These are phyloP conservation scores for Corynorhinus townsendii DNA, from an alignment of 2,113 vertebrate species.

Conservation along the genomic window DNA sequence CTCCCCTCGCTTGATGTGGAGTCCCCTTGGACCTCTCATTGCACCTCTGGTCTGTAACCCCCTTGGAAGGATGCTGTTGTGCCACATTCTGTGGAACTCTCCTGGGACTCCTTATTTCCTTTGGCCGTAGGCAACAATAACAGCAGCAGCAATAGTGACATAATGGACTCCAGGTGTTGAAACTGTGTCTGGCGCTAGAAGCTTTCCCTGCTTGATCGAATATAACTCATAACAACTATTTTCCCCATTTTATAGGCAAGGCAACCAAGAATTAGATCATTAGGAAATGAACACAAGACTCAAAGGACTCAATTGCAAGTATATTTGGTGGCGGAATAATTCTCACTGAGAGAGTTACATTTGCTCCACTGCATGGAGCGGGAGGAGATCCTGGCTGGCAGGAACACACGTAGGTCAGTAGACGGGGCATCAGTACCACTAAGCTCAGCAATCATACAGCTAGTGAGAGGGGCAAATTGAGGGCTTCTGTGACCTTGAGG, in stretches of 20 bases:
- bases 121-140: background rate
- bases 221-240: background rate
- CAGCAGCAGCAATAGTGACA: rapidly evolving
- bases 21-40: background rate
- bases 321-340: background rate
- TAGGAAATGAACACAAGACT: background rate
- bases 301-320: background rate
- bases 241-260: background rate
- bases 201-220: background rate
- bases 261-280: background rate
- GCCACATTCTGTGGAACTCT: background rate
- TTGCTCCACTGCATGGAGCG: background rate
- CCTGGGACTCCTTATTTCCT: background rate
- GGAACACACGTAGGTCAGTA: background rate
- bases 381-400: rapidly evolving
- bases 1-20: rapidly evolving
- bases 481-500: background rate
- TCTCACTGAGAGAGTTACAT: rapidly evolving
- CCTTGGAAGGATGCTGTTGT: rapidly evolving
- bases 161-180: too few relatives aligned
- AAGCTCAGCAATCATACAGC: background rate
- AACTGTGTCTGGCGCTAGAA: background rate
- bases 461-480: rapidly evolving
- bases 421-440: rapidly evolving
- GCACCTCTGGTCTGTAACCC: rapidly evolving